These are phyloP conservation scores for Halyomorpha halys DNA, from an alignment of 1,140 invertebrate species.

Conservation along the genomic window DNA sequence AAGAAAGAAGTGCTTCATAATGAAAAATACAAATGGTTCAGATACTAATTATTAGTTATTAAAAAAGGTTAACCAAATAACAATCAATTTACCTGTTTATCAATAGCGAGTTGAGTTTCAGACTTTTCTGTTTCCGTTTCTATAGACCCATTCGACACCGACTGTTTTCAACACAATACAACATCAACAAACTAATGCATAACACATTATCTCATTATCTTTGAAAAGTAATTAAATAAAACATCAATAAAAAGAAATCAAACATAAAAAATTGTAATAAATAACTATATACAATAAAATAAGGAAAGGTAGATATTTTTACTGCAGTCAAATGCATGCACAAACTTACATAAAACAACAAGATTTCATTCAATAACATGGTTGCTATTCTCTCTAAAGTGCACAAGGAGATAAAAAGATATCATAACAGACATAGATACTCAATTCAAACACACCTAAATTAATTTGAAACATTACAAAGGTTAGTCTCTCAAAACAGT, in stretches of 20 bases:
- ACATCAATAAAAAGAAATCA: not conserved
- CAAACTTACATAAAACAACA: no score
- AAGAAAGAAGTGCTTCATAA: no score
- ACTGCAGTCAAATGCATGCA: not conserved
- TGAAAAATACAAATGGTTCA: no score
- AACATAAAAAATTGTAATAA: not conserved
- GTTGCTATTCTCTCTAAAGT: no score
- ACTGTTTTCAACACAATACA: slow-evolving; percentile 38
- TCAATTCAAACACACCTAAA: no score
- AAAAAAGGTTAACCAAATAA: not conserved
- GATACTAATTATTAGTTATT: no score
- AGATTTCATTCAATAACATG: no score
- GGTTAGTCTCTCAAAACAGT: no score
- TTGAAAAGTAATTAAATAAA: not conserved
- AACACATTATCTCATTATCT: slow-evolving; percentile 20
- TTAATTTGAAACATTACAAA: no score
- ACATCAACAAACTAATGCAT: slow-evolving; percentile 29
- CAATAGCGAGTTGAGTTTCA: slow-evolving; percentile 79
- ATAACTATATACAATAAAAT: not conserved
- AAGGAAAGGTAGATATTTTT: not conserved
- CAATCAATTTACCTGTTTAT: slow-evolving; percentile 65
- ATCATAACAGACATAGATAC: no score
- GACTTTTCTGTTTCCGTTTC: slow-evolving; percentile 53
- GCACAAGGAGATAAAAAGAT: no score
- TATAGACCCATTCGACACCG: slow-evolving; percentile 48